Evolutionary conservation across 2,888 invertebrate species (phyloP).

Genomic region (Lasioglossum villosulum): DNA sequence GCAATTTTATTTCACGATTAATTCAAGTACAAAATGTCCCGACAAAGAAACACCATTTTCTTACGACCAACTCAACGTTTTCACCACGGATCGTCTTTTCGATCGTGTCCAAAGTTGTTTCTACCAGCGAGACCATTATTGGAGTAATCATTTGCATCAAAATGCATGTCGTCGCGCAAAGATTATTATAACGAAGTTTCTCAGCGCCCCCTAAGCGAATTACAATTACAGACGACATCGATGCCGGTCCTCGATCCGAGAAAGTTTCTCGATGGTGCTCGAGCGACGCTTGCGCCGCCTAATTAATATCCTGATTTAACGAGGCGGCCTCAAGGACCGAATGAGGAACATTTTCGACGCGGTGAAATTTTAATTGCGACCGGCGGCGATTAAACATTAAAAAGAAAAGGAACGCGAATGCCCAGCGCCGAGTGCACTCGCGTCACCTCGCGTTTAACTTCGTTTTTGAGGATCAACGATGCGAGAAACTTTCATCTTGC

Average conservation of each 20-base stretch:
- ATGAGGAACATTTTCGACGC: constrained; percentile 48
- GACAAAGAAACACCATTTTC: not conserved
- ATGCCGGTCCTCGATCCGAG: not conserved
- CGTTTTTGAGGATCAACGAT: constrained; percentile 52
- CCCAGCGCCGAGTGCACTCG: constrained; percentile 55
- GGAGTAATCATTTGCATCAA: not conserved
- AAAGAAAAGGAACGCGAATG: constrained; percentile 22
- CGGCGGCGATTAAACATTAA: constrained; percentile 48
- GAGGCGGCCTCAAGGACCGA: constrained; percentile 38
- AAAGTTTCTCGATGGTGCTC: not conserved
- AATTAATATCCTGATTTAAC: constrained; percentile 57
- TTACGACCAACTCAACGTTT: not conserved
- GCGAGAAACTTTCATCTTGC: constrained; percentile 47
- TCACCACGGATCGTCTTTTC: not conserved
- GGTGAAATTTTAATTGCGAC: constrained; percentile 65
- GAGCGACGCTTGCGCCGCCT: constrained; percentile 5
- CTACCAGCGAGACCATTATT: not conserved
- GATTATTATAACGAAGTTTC: not conserved
- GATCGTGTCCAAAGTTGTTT: not conserved
- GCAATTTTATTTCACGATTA: not conserved
- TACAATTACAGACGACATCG: not conserved
- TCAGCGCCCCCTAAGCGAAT: not conserved
- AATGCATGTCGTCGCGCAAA: not conserved
- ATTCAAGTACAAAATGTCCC: not conserved
- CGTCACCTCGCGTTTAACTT: constrained; percentile 58